A percentile compares a stretch with the other conserved stretches of the same genome.
These are phyloP conservation scores for Argentina silus DNA, from an alignment of 2,797 vertebrate genomes.

Conservation along the genomic window DNA sequence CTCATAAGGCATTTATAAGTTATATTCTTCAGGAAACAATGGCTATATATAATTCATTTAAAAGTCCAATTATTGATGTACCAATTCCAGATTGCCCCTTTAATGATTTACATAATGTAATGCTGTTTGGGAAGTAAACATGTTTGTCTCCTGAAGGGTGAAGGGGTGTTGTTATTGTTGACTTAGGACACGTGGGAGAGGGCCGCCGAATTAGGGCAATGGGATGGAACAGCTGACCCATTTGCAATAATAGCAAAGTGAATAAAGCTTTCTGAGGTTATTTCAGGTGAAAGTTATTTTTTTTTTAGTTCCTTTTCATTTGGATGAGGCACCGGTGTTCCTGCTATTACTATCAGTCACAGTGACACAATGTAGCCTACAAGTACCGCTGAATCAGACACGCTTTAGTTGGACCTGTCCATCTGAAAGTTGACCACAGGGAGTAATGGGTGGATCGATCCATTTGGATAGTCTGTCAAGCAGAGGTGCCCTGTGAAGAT, in stretches of 20 bases:
- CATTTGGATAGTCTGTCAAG: background rate
- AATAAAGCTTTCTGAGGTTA: too few relatives aligned
- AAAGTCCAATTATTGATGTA: slow-evolving; percentile 7
- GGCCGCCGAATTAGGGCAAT: background rate
- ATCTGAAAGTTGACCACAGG: background rate
- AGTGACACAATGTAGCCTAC: background rate
- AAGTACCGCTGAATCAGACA: background rate
- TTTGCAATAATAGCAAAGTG: too few relatives aligned
- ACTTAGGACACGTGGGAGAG: too few relatives aligned
- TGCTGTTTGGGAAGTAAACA: slow-evolving; percentile 43
- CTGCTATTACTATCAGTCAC: background rate
- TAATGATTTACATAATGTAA: slow-evolving; percentile 40
- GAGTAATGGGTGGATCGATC: background rate
- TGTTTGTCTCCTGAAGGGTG: background rate
- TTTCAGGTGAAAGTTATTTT: too few relatives aligned
- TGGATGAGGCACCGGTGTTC: too few relatives aligned
- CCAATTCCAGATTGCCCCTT: too few relatives aligned
- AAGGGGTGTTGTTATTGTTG: background rate
- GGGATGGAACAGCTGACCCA: background rate
- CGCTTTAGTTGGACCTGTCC: background rate
- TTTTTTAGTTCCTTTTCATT: too few relatives aligned
- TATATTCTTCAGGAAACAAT: too few relatives aligned
- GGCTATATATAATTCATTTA: background rate
- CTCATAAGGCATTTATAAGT: too few relatives aligned
- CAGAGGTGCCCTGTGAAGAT: background rate